phyloP scores from a whole-genome alignment of 2,797 vertebrate species.

The Diceros bicornis region DNA sequence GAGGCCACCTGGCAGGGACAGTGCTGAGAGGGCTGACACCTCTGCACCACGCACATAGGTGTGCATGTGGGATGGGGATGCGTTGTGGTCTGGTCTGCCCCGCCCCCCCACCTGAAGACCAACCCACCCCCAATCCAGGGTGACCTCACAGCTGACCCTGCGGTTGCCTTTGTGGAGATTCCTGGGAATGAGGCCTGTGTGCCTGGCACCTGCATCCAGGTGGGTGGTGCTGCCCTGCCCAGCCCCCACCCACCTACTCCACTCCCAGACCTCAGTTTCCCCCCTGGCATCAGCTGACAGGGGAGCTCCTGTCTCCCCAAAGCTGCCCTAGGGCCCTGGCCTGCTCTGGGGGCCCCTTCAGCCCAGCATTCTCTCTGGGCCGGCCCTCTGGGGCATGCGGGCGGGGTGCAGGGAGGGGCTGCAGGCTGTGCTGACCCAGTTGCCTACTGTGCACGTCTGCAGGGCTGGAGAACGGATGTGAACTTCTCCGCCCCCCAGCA shows the following conservation, averaged over 20 bases:
- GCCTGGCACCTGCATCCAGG: slow-evolving; percentile 88
- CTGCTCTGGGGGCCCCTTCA: neutral
- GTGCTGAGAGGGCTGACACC: neutral
- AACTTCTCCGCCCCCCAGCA: slow-evolving; percentile 88
- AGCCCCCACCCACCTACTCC: neutral
- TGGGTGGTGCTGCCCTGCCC: slow-evolving; percentile 46
- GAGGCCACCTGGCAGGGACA: rapidly evolving
- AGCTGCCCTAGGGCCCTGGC: neutral
- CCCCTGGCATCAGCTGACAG: neutral
- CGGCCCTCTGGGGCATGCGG: rapidly evolving
- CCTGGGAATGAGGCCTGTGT: slow-evolving; percentile 84
- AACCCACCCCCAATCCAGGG: neutral
- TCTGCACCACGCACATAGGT: neutral
- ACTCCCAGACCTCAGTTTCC: neutral
- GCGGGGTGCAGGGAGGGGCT: neutral
- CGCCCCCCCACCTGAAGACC: neutral
- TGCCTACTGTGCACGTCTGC: rapidly evolving
- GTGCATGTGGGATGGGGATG: neutral
- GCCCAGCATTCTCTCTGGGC: neutral
- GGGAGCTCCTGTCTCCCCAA: neutral
- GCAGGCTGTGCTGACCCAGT: neutral
- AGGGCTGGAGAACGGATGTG: slow-evolving; percentile 89
- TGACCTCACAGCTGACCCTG: neutral
- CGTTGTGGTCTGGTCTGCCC: neutral
- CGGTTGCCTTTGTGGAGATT: slow-evolving; percentile 78